These are phyloP conservation scores for Urocitellus parryii DNA, from an alignment of 2,113 vertebrate species.

Conservation along the genomic window DNA sequence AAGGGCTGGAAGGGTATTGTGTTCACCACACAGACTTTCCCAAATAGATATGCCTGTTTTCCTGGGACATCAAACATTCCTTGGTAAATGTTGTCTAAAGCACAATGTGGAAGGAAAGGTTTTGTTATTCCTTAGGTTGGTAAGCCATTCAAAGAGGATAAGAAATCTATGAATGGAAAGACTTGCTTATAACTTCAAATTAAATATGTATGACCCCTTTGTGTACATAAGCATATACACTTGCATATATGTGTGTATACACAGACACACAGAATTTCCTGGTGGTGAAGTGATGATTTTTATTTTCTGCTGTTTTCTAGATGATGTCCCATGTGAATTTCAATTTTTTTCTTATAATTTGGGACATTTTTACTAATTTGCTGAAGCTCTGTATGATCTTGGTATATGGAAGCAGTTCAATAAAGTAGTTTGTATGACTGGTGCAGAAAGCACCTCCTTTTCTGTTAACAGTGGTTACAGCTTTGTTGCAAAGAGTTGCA, in stretches of 20 bases:
- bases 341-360: neutral
- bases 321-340: neutral
- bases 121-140: conserved; percentile 17
- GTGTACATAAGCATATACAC: neutral
- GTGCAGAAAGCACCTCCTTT: neutral
- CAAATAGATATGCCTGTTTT: too few species aligned
- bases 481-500: conserved; percentile 15
- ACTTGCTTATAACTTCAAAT: neutral
- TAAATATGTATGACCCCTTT: neutral
- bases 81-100: neutral
- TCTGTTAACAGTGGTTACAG: neutral
- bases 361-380: neutral
- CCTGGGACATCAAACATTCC: neutral
- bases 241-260: neutral
- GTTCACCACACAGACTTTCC: neutral
- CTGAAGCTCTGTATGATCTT: neutral
- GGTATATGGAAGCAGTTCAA: neutral
- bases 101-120: neutral
- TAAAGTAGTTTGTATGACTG: neutral
- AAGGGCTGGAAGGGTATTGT: neutral
- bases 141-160: neutral
- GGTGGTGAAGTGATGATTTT: neutral
- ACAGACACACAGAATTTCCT: neutral
- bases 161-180: neutral
- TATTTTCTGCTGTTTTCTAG: neutral